Evolutionary conservation across 2,113 vertebrate species (phyloP).

Genomic region (Struthio camelus): DNA sequence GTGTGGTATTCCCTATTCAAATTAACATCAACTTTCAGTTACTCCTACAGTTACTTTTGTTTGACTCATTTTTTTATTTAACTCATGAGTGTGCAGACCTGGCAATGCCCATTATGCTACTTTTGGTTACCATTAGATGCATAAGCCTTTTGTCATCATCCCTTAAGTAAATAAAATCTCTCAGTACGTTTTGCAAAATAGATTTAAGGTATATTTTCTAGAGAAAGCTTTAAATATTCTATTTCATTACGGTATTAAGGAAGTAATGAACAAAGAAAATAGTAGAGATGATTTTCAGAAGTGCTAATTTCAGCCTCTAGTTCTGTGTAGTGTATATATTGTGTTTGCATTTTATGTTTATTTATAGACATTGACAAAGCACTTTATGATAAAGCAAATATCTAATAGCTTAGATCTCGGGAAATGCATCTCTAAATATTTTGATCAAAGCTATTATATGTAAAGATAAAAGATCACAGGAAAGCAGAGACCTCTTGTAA

Average conservation of each 20-base stretch:
- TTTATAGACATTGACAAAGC: neutral
- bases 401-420: neutral
- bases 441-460: neutral
- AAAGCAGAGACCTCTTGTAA: neutral
- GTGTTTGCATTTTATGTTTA: neutral
- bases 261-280: neutral
- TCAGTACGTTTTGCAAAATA: neutral
- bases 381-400: neutral
- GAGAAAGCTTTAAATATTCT: neutral
- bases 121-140: neutral
- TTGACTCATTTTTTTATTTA: neutral
- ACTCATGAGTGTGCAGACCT: neutral
- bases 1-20: neutral
- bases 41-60: neutral
- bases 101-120: neutral
- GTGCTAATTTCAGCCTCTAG: neutral
- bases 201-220: neutral
- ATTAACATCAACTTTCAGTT: neutral
- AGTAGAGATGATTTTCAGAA: neutral
- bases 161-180: neutral
- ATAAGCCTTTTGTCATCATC: neutral
- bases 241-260: neutral
- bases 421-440: neutral
- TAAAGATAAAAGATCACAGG: neutral
- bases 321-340: neutral